Conservation (phyloP, 1,140 invertebrate species). For the Pseudomyrmex dendroicus region DNA sequence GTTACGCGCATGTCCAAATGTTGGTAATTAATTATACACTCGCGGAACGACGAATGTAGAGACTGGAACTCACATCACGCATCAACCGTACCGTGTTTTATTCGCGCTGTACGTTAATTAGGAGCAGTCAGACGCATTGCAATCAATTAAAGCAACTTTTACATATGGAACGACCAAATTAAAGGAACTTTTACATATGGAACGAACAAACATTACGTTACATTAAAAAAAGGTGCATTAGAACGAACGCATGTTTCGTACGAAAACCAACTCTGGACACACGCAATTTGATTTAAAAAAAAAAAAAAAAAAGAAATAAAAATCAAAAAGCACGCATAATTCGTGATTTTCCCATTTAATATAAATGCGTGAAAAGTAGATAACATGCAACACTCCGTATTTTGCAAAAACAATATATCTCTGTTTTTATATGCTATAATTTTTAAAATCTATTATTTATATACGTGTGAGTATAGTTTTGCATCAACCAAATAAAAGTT, state of each 20-base stretch:
- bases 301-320: too few relatives aligned
- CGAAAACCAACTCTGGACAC: conserved; percentile 24
- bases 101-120: conserved; percentile 50
- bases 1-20: conserved; percentile 63
- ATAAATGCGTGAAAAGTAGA: too few relatives aligned
- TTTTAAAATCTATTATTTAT: too few relatives aligned
- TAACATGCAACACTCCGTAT: too few relatives aligned
- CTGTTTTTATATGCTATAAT: too few relatives aligned
- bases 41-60: conserved; percentile 40
- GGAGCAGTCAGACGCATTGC: conserved; percentile 56
- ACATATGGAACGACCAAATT: conserved; percentile 49
- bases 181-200: conserved; percentile 42
- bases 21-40: conserved; percentile 63
- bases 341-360: too few relatives aligned
- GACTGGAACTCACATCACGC: conserved; percentile 50
- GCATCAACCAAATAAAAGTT: too few relatives aligned
- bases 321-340: too few relatives aligned
- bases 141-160: conserved; percentile 61
- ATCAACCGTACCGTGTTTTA: conserved; percentile 51
- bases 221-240: conserved; percentile 8
- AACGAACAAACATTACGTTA: conserved; percentile 2
- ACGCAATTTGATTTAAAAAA: conserved; percentile 12
- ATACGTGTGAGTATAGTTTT: too few relatives aligned
- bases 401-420: too few relatives aligned
- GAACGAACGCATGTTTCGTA: not conserved